Conservation (phyloP, 37 sponge, comb jelly and placozoan genomes). For the Beroe forskalii region DNA sequence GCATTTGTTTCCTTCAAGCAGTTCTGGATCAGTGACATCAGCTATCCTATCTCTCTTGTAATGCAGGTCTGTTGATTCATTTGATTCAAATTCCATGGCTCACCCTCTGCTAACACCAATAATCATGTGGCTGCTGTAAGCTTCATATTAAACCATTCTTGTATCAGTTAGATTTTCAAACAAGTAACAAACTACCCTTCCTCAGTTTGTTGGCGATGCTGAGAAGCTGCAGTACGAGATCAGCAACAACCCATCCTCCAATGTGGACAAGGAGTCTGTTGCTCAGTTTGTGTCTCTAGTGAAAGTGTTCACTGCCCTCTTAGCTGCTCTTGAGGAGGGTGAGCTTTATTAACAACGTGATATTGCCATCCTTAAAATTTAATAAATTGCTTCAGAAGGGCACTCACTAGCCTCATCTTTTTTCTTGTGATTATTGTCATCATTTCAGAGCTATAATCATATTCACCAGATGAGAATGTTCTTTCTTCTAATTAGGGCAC, state of each 20-base stretch:
- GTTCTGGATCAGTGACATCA: slow-evolving; percentile 30
- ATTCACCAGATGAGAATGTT: too few species aligned
- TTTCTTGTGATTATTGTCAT: too few species aligned
- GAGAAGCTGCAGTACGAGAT: not conserved
- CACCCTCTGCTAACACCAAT: too few species aligned
- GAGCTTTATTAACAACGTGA: too few species aligned
- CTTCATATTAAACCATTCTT: too few species aligned
- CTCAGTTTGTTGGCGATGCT: slow-evolving; percentile 24
- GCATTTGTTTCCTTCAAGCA: slow-evolving; percentile 8
- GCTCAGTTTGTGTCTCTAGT: slow-evolving; percentile 4
- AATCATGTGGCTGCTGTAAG: too few species aligned
- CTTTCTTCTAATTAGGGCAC: too few species aligned
- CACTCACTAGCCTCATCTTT: too few species aligned
- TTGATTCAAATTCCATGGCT: not conserved
- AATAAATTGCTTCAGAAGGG: too few species aligned
- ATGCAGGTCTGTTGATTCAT: not conserved
- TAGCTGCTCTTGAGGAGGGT: slow-evolving; percentile 16
- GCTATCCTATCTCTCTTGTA: not conserved
- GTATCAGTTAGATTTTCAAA: too few species aligned
- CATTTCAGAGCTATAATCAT: too few species aligned
- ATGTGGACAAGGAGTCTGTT: not conserved
- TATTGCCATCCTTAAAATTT: too few species aligned
- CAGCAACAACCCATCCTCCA: not conserved
- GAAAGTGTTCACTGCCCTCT: slow-evolving; percentile 31
- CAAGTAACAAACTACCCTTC: not conserved